Percentiles rank a stretch among this genome's conserved stretches.
Evolutionary conservation across 1,140 invertebrate genomes (phyloP).

Genomic region (Gonioctena quinquepunctata): DNA sequence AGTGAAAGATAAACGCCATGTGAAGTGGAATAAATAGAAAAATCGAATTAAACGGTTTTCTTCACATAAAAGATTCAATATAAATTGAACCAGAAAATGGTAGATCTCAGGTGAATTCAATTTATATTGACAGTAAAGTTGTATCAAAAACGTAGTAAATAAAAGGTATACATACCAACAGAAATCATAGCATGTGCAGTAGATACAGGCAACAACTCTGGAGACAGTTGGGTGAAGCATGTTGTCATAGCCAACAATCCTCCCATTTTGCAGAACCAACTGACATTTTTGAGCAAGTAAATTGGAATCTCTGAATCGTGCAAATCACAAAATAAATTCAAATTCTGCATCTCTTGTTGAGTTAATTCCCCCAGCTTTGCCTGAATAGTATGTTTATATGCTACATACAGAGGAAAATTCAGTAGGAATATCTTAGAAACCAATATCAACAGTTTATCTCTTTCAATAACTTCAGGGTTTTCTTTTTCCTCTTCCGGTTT

Average conservation of each 20-base stretch:
- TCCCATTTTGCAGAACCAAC: conserved; percentile 87
- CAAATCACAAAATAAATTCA: conserved; percentile 86
- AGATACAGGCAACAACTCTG: conserved; percentile 77
- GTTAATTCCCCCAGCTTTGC: conserved; percentile 77
- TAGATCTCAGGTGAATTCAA: too few relatives aligned
- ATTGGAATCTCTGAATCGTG: conserved; percentile 91
- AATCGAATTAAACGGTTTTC: too few relatives aligned
- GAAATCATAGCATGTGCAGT: conserved; percentile 90
- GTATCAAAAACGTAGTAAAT: neutral
- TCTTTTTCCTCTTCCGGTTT: conserved; percentile 42
- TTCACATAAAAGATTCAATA: too few relatives aligned
- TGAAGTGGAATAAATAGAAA: too few relatives aligned
- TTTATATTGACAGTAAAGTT: too few relatives aligned
- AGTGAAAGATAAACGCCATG: too few relatives aligned
- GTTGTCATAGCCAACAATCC: conserved; percentile 83
- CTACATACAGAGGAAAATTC: conserved; percentile 91
- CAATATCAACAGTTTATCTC: conserved; percentile 77
- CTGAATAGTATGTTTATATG: conserved; percentile 83
- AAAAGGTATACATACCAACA: conserved; percentile 57
- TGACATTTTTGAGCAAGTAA: conserved; percentile 86
- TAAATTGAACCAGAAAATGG: too few relatives aligned
- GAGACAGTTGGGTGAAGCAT: conserved; percentile 77
- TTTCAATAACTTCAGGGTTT: conserved; percentile 61
- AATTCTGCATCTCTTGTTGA: conserved; percentile 74
- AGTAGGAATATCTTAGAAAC: conserved; percentile 81